Conservation (phyloP, 2,888 invertebrate species). For the Morpho deidamia region DNA sequence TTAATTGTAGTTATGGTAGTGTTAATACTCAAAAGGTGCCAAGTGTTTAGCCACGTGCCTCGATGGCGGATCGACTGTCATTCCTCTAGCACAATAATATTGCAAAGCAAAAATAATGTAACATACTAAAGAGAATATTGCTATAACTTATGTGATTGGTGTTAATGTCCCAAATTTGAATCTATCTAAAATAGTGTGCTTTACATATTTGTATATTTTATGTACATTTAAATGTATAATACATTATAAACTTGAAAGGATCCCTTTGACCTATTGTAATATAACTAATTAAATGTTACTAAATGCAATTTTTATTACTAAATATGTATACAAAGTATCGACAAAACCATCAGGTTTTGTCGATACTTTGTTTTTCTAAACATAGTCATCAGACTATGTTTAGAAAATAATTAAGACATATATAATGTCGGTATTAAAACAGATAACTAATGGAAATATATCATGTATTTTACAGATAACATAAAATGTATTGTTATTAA, state of each 20-base stretch:
- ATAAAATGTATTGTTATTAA: conserved; percentile 3
- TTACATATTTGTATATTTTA: conserved; percentile 44
- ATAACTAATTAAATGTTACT: conserved; percentile 13
- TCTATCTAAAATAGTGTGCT: conserved; percentile 48
- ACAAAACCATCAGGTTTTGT: too few species aligned
- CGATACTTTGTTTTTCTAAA: too few species aligned
- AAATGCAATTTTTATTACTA: conserved; percentile 12
- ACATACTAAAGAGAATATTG: conserved; percentile 31
- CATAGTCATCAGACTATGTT: too few species aligned
- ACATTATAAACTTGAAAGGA: conserved; percentile 19
- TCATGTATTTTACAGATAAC: not conserved
- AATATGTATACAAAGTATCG: conserved; percentile 10
- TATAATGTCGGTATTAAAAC: conserved; percentile 13
- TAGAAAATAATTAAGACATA: conserved; percentile 15
- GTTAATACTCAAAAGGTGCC: conserved; percentile 72
- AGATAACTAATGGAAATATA: not conserved
- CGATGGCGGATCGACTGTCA: conserved; percentile 49
- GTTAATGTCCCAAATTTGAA: conserved; percentile 42
- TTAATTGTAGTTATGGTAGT: conserved; percentile 50
- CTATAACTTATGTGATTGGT: conserved; percentile 35
- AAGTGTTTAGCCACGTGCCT: conserved; percentile 47
- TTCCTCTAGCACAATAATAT: conserved; percentile 65
- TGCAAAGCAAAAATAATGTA: conserved; percentile 42
- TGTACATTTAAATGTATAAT: conserved; percentile 31
- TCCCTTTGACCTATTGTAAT: conserved; percentile 16